These are phyloP conservation scores for Suillia variegata DNA, from an alignment of 2,888 invertebrate genomes.

Conservation along the genomic window DNA sequence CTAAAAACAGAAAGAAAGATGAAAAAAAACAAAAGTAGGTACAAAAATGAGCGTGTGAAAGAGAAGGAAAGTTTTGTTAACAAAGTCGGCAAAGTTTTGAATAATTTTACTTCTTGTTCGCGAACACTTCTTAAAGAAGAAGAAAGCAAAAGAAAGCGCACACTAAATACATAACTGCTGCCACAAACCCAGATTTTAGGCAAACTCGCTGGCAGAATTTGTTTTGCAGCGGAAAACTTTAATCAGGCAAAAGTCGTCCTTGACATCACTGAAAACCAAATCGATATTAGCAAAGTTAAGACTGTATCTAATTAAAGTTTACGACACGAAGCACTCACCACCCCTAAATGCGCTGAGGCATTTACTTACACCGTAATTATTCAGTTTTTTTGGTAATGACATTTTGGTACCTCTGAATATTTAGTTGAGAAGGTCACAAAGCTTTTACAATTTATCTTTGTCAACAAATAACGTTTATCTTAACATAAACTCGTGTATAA, in stretches of 20 bases:
- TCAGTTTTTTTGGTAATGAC: no score
- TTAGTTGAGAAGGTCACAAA: no score
- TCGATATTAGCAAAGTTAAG: background rate
- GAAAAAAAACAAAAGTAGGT: conserved; percentile 8
- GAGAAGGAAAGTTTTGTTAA: conserved; percentile 19
- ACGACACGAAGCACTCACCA: no score
- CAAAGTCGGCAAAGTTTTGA: conserved; percentile 40
- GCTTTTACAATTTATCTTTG: no score
- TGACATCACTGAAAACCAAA: background rate
- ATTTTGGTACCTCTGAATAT: no score
- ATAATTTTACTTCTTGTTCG: conserved; percentile 35
- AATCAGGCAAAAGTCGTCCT: background rate
- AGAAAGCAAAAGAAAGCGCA: conserved; percentile 7
- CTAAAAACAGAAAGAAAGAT: conserved; percentile 5
- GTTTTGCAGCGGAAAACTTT: background rate
- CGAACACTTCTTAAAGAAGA: conserved; percentile 5
- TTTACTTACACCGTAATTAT: no score
- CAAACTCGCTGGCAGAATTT: background rate
- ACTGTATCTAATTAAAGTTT: no score
- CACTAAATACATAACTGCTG: background rate
- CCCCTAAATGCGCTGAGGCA: no score
- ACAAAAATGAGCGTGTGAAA: background rate
- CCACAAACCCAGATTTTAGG: background rate
- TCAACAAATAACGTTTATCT: no score
- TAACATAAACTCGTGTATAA: no score